Conservation (phyloP, 2,113 vertebrate genomes). For the Machaerirhynchus nigripectus region DNA sequence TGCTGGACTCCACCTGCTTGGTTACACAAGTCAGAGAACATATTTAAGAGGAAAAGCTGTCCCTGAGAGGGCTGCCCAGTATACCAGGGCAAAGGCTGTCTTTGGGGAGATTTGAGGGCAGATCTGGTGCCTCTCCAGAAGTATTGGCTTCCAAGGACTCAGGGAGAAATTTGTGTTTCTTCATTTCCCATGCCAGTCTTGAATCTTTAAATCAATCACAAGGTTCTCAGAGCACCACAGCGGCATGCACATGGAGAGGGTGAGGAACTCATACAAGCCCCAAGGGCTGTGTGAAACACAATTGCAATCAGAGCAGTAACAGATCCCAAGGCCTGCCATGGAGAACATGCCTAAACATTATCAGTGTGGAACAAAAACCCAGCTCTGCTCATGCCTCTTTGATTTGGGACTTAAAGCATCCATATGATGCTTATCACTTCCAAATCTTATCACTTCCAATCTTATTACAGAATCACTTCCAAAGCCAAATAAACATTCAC, state of each 20-base stretch:
- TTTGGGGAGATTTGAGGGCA: not conserved
- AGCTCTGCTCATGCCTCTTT: not conserved
- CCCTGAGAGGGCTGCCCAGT: not conserved
- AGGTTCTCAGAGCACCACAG: not conserved
- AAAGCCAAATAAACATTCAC: not conserved
- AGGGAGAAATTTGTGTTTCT: not conserved
- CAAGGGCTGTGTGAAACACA: not conserved
- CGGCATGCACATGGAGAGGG: accelerated
- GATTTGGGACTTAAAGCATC: not conserved
- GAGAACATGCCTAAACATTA: not conserved
- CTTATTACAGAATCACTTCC: not conserved
- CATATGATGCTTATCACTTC: no score
- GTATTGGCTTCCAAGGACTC: not conserved
- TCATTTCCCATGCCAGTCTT: not conserved
- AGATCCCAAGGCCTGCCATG: not conserved
- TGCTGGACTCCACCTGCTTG: not conserved
- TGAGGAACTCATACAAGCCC: not conserved
- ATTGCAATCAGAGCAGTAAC: accelerated
- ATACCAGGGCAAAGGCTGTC: not conserved
- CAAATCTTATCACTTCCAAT: no score
- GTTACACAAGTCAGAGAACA: not conserved
- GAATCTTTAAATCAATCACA: not conserved
- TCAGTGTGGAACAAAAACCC: not conserved
- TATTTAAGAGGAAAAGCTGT: not conserved
- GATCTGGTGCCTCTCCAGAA: not conserved